phyloP scores from a whole-genome alignment of 2,888 invertebrate genomes.

The Lathronympha strigana region DNA sequence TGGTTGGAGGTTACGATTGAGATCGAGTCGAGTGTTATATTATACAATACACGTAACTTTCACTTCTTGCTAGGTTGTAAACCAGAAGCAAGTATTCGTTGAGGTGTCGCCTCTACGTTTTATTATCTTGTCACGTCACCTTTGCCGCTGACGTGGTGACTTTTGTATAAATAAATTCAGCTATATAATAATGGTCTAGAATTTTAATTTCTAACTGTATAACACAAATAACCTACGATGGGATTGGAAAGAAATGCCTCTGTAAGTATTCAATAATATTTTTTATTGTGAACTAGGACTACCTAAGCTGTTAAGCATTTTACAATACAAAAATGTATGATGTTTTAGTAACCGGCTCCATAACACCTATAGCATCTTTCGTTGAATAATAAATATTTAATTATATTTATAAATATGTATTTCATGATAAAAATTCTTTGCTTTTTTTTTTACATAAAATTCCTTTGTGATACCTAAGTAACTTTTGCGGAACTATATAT shows the following conservation, averaged over 20 bases:
- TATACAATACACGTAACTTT: conserved; percentile 26
- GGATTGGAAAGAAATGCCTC: conserved; percentile 65
- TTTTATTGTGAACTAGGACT: not conserved
- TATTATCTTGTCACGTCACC: conserved; percentile 26
- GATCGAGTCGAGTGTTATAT: conserved; percentile 12
- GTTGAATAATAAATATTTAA: too few species aligned
- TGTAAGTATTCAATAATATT: conserved; percentile 53
- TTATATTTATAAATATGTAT: too few species aligned
- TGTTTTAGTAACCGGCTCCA: too few species aligned
- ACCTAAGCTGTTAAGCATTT: too few species aligned
- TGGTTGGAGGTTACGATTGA: conserved; percentile 34
- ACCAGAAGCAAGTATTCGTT: conserved; percentile 6
- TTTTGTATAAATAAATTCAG: conserved; percentile 3
- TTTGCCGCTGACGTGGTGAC: conserved; percentile 30
- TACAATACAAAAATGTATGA: not conserved
- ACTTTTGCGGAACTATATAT: too few species aligned
- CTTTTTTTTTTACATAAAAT: too few species aligned
- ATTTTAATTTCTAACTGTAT: not conserved
- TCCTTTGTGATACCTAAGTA: too few species aligned
- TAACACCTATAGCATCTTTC: too few species aligned
- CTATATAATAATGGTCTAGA: conserved; percentile 25
- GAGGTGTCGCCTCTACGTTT: not conserved
- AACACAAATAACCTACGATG: conserved; percentile 54
- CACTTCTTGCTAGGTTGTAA: conserved; percentile 35
- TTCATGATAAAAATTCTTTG: too few species aligned